Base-by-base conservation (phyloP, 2,888 invertebrate genomes). In the Ryuthela nishihirai region DNA sequence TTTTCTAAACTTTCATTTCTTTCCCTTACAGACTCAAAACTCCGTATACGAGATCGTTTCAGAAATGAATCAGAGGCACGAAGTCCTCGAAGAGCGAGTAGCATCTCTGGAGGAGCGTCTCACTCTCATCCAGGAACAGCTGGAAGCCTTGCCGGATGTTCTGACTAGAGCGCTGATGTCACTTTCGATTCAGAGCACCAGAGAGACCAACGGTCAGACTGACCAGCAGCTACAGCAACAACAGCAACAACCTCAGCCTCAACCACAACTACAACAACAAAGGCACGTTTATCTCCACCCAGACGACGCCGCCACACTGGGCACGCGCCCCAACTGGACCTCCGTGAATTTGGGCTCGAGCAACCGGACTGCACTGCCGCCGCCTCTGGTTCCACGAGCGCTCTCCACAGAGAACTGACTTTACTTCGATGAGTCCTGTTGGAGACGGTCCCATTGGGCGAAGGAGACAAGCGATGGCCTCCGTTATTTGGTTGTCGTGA, bases 21-120 rank as follows among this genome's bases (percentile, higher is more conserved):
- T n/a, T n/a, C n/a, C n/a, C n/a, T n/a, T 81, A 67, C 82, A 98
- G 97, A 97, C 95, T 67, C 95, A 97, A 79, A 93, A 92, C 73
- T 92, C 92, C 48, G 94, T 98, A 68, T 97, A 97, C 76, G 98
- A 97, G 79, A 88, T 98, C 71, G 95, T 99, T 66, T 91, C 94
- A 53, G 98, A 98, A 72, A 91, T 98, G 88, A 92, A 92, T 73
- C 85, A 87, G 61, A 85, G 94, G 49, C 95, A 97, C 76, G 91
- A 93, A 74, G 83, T 85, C 46, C 82, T 98, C 68, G 97, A 98
- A 76, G 92, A 94, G 77, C 84, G 95, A 72, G 81, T 98, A 71
- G 85, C 87, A 67, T 85, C 87, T 71, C 83, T 99, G 75, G 97
- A 98, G 79, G 92, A 93, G 73, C 92, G 92, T 77, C 78, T 97